Conservation (phyloP, 2,113 vertebrate species). For the Centropus bengalensis region DNA sequence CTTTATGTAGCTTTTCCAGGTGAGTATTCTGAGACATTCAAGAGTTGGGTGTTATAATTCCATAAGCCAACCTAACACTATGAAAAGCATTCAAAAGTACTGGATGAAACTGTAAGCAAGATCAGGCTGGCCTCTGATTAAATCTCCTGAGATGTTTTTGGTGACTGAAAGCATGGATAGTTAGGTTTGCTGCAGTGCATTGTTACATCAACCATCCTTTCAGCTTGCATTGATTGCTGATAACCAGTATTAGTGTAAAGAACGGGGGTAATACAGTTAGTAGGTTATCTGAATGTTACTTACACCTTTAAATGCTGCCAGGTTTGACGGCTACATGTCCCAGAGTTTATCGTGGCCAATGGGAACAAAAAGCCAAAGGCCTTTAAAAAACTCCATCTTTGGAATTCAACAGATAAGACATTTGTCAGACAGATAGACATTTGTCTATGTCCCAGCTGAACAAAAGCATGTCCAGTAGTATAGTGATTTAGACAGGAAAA, state of each 20-base stretch:
- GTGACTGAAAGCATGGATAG: neutral
- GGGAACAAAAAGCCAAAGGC: neutral
- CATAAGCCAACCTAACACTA: neutral
- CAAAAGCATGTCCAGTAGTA: neutral
- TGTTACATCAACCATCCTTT: neutral
- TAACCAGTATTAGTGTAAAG: neutral
- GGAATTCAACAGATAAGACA: neutral
- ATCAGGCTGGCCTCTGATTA: neutral
- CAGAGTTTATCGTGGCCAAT: neutral
- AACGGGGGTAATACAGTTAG: neutral
- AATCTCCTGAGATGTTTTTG: neutral
- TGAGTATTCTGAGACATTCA: neutral
- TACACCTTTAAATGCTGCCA: neutral
- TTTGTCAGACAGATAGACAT: neutral
- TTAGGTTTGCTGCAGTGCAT: neutral
- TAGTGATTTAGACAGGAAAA: neutral
- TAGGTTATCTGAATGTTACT: neutral
- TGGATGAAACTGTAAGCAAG: neutral
- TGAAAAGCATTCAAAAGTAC: neutral
- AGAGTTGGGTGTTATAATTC: neutral
- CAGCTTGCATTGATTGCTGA: neutral
- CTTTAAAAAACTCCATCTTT: neutral
- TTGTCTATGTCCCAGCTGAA: neutral
- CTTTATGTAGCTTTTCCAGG: neutral
- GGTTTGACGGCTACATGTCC: neutral